phyloP scores from a whole-genome alignment of 2,797 vertebrate genomes.

The Alectoris magna region DNA sequence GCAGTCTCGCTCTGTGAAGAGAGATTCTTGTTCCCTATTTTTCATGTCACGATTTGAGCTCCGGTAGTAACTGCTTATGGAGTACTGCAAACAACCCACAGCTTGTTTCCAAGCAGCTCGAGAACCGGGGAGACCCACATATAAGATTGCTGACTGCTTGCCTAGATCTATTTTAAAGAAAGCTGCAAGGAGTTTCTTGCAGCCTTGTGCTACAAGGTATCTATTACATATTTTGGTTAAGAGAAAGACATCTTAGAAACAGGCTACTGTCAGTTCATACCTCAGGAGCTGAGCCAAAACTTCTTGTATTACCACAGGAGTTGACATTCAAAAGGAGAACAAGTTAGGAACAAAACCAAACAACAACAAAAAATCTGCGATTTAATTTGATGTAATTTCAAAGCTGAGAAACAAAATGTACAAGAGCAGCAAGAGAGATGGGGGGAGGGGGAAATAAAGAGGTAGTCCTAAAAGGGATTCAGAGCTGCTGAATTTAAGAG shows the following conservation, averaged over 20 bases:
- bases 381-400: background rate
- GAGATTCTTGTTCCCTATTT: background rate
- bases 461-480: background rate
- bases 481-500: background rate
- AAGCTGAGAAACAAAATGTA: background rate
- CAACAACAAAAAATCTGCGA: background rate
- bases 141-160: background rate
- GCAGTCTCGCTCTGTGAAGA: background rate
- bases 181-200: background rate
- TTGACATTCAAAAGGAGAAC: background rate
- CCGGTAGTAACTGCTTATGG: background rate
- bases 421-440: background rate
- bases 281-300: background rate
- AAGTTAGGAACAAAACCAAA: background rate
- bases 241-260: background rate
- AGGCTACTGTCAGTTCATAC: background rate
- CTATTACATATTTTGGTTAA: background rate
- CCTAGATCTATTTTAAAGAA: background rate
- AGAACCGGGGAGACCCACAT: fast-evolving
- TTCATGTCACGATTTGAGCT: background rate
- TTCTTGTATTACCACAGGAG: background rate
- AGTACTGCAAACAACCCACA: background rate
- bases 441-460: background rate
- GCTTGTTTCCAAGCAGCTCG: background rate
- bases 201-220: background rate